Base-by-base conservation (phyloP, 2,888 invertebrate genomes). In the Lycocerus yunnanus region DNA sequence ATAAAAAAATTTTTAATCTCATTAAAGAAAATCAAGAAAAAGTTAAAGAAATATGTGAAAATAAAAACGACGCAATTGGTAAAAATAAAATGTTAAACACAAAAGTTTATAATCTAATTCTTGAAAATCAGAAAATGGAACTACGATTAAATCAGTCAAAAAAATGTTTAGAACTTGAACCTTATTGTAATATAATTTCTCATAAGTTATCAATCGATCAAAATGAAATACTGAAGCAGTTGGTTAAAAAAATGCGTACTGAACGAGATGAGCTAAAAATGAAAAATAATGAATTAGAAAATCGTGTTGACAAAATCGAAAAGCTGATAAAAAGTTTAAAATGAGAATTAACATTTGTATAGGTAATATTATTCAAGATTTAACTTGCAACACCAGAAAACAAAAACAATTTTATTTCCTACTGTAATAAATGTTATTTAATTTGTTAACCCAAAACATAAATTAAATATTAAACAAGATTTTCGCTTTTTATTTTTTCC, bases 191-290 rank as follows among this genome's bases (percentile, higher is more conserved):
- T 16, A 68, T 75, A 14, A 16, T 71, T 1, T 73, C 77, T 61
- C 80, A 80, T 66, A 78, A 78, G 58, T 18, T 59, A 5, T 15
- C 80, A 21, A 14, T 77, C 9, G 77, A 75, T 20, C 80, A 81
- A 71, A 81, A 81, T 61, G 59, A 16, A 14, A 72, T 81, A 0
- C 59, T 81, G 15, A 79, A 80, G 68, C 78, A 81, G 58, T 76
- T 81, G 13, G 78, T 81, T n/a, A 80, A 80, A 72, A 66, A 72
- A 13, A 78, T 81, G 78, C 75, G 79, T 8, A 78, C 65, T 16
- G 81, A 81, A 58, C 66, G 78, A 24, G 70, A 73, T 15, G 43
- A 27, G 13, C 15, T 72, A 11, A 58, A 58, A 6, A 20, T 20
- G 16, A 71, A 75, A 18, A 71, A 69, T 21, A 20, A 66, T 15